A percentile compares a stretch with the other conserved stretches of the same genome.
Conservation (phyloP, 2,888 invertebrate species). For the Actias luna region DNA sequence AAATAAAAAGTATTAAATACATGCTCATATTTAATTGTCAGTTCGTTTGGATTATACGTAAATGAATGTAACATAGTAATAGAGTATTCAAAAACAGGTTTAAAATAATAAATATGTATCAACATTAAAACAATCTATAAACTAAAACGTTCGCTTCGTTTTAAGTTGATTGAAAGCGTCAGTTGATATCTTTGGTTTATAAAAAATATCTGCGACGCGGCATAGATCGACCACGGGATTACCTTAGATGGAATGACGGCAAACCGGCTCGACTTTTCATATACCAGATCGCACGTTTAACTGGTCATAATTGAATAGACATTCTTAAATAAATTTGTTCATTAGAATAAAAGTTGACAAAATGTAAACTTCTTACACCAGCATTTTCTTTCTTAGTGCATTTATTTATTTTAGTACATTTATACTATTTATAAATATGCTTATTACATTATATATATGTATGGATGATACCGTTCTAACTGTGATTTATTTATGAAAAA, state of each 20-base stretch:
- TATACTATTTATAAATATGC: too few species aligned
- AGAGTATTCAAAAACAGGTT: neutral
- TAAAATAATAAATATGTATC: neutral
- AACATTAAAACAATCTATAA: conserved; percentile 1
- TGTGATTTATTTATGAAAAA: too few species aligned
- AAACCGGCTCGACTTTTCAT: conserved; percentile 55
- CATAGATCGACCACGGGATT: conserved; percentile 66
- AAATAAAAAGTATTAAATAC: too few species aligned
- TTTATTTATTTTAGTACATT: too few species aligned
- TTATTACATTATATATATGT: too few species aligned
- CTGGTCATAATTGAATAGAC: conserved; percentile 73
- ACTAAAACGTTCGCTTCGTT: neutral
- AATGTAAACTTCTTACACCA: neutral
- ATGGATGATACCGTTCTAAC: too few species aligned
- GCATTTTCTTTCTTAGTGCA: neutral
- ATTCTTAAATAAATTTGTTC: conserved; percentile 60
- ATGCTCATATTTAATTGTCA: too few species aligned
- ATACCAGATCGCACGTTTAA: conserved; percentile 64
- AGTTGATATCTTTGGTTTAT: conserved; percentile 11
- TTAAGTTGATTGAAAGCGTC: conserved; percentile 12
- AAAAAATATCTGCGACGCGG: conserved; percentile 65
- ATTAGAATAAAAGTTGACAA: conserved; percentile 49
- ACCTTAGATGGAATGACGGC: conserved; percentile 71
- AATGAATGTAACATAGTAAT: neutral
- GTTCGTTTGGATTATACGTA: neutral